Evolutionary conservation across 2,797 vertebrate genomes (phyloP).

Genomic region (Toxotes lorentzi): DNA sequence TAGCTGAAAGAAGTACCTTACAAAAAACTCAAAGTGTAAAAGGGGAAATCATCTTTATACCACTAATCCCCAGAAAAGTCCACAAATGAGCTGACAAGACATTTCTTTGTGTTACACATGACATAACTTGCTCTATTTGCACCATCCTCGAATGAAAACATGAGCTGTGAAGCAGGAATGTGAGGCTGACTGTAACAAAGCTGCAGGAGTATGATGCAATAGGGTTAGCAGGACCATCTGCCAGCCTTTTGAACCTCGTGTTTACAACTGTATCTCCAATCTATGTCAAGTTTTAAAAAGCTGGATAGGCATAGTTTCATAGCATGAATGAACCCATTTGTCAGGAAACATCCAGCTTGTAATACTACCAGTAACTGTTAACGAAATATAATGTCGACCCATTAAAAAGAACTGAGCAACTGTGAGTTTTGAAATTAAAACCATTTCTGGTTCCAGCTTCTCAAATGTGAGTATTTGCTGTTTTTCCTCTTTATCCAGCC

Average conservation of each 20-base stretch:
- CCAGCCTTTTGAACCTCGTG: background rate
- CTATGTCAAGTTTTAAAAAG: conserved; percentile 10
- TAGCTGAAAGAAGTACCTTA: background rate
- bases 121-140: conserved; percentile 36
- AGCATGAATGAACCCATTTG: background rate
- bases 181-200: conserved; percentile 28
- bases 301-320: background rate
- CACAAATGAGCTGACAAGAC: conserved; percentile 1
- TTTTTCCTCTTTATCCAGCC: background rate
- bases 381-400: background rate
- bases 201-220: conserved; percentile 15
- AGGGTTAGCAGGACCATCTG: conserved; percentile 13
- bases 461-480: background rate
- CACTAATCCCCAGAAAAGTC: background rate
- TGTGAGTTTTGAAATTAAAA: background rate
- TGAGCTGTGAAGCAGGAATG: conserved; percentile 64
- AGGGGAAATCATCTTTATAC: background rate
- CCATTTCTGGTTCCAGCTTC: background rate
- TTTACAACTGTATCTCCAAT: conserved; percentile 7
- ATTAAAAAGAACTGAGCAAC: background rate
- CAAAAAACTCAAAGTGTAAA: background rate
- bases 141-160: conserved; percentile 24
- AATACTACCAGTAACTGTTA: background rate
- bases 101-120: conserved; percentile 27
- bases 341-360: background rate